Evolutionary conservation across 2,888 invertebrate genomes (phyloP), one percentile per base, ranked within the genome.

Genomic region (Therioaphis trifolii): DNA sequence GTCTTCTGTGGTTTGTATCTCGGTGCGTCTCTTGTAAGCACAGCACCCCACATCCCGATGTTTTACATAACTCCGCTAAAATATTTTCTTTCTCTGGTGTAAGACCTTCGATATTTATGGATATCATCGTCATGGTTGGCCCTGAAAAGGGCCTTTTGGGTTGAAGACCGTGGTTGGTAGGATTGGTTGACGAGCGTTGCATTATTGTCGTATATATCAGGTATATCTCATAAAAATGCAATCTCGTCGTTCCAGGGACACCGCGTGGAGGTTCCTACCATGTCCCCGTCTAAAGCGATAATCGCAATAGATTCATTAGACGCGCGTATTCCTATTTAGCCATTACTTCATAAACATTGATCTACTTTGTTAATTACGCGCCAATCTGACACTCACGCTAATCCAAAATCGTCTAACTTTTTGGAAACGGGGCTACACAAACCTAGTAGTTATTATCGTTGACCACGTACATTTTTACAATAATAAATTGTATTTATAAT

Each of bases 71-170:
- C 43, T 69, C 18, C 35, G 35, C 71, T 40, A 80, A 2, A n/a
- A 80, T 80, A 29, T 35, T 71, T 55, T 80, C 58, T 80, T 80
- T 80, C 4, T 46, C 52, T 66, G 68, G 49, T 46, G 69, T 66
- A 15, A 69, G 29, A 14, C 52, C 79, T 52, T 79, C 49, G 55
- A 79, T 79, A 69, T 79, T 79, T 27, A 78, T 46, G 21, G 78
- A 78, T 68, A 78, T 78, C 66, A 68, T 46, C 68, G 49, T 68
- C 15, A 72, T 74, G 74, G 74, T 74, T 74, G 49, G 52, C 35
- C 55, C 74, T 74, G 52, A 74, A 55, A 74, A 74, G 52, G 52
- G 52, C 52, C 46, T 68, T 66, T 63, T 46, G n/a, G n/a, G 21
- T 35, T 35, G 27, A 43, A 40, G 43, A 58, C 58, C 35, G 27